Conservation (phyloP, 2,797 vertebrate species). For the Rhincodon typus region DNA sequence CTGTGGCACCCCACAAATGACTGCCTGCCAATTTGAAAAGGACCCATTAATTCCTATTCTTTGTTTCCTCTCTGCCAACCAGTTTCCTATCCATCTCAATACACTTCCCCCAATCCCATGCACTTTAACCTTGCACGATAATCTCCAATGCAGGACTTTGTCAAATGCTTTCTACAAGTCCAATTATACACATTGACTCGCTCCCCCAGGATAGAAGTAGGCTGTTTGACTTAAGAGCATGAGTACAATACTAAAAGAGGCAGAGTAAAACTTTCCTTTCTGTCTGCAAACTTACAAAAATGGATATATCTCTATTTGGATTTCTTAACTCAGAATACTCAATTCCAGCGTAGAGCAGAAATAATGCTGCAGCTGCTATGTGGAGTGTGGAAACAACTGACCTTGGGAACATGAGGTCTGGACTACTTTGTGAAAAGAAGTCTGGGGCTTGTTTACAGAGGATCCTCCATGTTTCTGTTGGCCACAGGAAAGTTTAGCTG, state of each 20-base stretch:
- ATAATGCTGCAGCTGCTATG: neutral
- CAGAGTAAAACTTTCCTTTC: neutral
- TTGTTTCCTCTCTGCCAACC: too few relatives aligned
- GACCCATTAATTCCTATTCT: too few relatives aligned
- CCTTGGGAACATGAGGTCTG: neutral
- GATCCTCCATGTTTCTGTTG: neutral
- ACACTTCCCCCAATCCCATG: too few relatives aligned
- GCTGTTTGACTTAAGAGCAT: neutral
- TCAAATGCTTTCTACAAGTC: too few relatives aligned
- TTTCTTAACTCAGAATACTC: neutral
- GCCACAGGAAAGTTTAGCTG: neutral
- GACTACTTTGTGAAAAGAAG: neutral
- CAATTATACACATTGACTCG: too few relatives aligned
- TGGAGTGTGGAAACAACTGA: neutral
- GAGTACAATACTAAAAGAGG: neutral
- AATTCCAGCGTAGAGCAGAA: neutral
- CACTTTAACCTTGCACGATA: too few relatives aligned
- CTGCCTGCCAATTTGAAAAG: too few relatives aligned
- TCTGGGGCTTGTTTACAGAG: neutral
- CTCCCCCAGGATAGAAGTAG: neutral
- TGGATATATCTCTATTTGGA: neutral
- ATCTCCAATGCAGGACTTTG: too few relatives aligned
- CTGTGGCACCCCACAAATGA: too few relatives aligned
- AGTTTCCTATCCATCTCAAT: too few relatives aligned
- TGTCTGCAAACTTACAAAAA: neutral